A percentile compares a stretch with the other conserved stretches of the same genome.
phyloP scores from a whole-genome alignment of 2,113 vertebrate genomes.

The Tonatia bakeri region DNA sequence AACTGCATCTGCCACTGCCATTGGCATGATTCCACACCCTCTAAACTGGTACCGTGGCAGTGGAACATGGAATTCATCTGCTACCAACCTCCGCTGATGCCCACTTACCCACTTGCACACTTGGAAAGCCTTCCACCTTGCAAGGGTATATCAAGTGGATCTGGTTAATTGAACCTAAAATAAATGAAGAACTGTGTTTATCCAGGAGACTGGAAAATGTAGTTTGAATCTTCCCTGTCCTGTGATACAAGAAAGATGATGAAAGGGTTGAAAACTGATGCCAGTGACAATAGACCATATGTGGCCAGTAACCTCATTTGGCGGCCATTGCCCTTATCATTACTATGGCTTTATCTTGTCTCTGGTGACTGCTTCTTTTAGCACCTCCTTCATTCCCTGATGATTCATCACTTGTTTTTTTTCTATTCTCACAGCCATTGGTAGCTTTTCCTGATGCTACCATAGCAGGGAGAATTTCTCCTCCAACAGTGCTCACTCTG shows the following conservation, averaged over 20 bases:
- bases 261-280: not conserved
- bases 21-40: rapidly evolving
- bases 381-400: not conserved
- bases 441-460: not conserved
- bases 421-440: not conserved
- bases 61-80: not conserved
- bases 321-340: not conserved
- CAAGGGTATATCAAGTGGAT: not conserved
- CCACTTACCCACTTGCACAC: not conserved
- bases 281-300: not conserved
- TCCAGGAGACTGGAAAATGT: not conserved
- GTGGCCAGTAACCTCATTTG: not conserved
- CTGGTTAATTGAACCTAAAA: not conserved
- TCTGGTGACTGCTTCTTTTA: not conserved
- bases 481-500: not conserved
- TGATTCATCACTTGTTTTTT: not conserved
- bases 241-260: not conserved
- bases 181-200: not conserved
- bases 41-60: not conserved
- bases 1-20: not conserved
- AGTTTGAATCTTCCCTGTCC: not conserved
- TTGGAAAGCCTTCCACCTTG: not conserved
- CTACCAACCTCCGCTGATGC: not conserved
- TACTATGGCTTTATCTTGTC: not conserved
- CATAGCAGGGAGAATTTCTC: not conserved